Evolutionary conservation across 2,113 vertebrate genomes (phyloP).

Genomic region (Anoura caudifer): DNA sequence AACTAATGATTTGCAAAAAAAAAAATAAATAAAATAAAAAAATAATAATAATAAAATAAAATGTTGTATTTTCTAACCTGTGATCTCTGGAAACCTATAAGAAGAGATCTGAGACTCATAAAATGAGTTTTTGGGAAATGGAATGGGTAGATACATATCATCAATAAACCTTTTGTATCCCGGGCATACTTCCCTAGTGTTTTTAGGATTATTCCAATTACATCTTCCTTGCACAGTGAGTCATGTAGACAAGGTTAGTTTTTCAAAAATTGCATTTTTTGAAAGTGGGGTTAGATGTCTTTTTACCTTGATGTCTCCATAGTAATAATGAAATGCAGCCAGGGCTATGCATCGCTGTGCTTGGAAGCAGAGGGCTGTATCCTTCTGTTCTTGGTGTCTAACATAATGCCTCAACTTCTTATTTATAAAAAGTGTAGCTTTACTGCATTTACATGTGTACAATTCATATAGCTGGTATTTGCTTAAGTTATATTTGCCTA

Average conservation of each 20-base stretch:
- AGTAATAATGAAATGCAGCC: neutral
- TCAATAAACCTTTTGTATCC: neutral
- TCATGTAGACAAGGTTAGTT: neutral
- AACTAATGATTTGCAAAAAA: neutral
- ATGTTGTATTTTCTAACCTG: neutral
- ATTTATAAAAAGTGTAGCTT: neutral
- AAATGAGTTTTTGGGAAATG: neutral
- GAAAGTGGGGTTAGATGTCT: neutral
- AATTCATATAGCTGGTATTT: neutral
- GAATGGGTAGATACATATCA: rapidly evolving
- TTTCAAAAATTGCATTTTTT: neutral
- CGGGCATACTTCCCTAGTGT: neutral
- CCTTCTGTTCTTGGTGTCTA: neutral
- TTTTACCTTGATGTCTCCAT: neutral
- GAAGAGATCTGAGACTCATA: neutral
- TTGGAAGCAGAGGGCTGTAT: neutral
- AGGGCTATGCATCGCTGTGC: neutral
- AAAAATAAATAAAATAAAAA: neutral
- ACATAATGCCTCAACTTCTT: neutral
- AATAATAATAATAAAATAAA: no score
- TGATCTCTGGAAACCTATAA: neutral
- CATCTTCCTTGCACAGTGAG: neutral
- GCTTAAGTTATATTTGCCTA: neutral
- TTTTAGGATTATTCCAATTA: neutral
- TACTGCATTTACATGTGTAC: neutral